These are phyloP conservation scores for Otus sunia DNA, from an alignment of 2,113 vertebrate genomes.

Conservation along the genomic window DNA sequence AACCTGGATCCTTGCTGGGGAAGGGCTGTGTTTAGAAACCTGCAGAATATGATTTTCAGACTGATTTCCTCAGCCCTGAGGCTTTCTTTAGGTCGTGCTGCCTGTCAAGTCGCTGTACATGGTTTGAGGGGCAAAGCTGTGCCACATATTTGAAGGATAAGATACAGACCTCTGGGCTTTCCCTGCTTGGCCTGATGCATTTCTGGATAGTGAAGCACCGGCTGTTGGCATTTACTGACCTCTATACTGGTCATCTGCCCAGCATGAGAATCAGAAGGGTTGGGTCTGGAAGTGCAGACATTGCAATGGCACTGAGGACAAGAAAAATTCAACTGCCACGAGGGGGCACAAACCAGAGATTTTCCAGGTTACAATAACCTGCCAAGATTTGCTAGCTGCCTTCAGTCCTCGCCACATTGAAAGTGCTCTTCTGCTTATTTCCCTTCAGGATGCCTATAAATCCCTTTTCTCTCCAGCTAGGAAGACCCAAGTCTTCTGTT, in stretches of 20 bases:
- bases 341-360: constrained; percentile 37
- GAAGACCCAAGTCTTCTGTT: not conserved
- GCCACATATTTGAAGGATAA: not conserved
- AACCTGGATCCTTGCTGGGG: not conserved
- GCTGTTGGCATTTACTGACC: not conserved
- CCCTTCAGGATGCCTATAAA: not conserved
- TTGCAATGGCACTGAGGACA: not conserved
- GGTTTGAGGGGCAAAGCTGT: not conserved
- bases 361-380: not conserved
- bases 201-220: not conserved
- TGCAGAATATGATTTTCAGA: rapidly evolving
- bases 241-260: not conserved
- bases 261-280: not conserved
- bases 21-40: not conserved
- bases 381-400: not conserved
- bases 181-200: not conserved
- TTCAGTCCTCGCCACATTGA: not conserved
- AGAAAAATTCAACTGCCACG: constrained; percentile 2
- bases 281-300: not conserved
- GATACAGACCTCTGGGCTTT: not conserved
- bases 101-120: not conserved
- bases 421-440: not conserved
- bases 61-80: not conserved
- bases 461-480: not conserved
- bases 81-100: rapidly evolving